Evolutionary conservation across 2,797 vertebrate genomes (phyloP).

Genomic region (Myotis daubentonii): DNA sequence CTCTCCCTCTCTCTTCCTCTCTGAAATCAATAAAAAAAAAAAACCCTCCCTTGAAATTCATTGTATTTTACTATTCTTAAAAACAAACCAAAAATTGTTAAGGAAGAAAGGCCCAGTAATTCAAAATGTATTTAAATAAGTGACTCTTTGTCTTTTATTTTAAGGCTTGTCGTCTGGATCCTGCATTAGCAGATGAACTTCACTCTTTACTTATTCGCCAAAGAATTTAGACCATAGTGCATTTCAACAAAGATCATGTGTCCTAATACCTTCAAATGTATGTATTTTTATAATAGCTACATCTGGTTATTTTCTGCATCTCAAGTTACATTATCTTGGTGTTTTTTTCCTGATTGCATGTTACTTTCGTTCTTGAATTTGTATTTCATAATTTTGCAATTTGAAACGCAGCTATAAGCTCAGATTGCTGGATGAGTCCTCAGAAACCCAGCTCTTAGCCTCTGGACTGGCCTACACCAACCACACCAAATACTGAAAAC

Average conservation of each 20-base stretch:
- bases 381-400: background rate
- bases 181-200: slow-evolving; percentile 82
- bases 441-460: background rate
- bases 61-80: slow-evolving; percentile 27
- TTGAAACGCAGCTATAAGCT: background rate
- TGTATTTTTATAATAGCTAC: slow-evolving; percentile 58
- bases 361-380: slow-evolving; percentile 38
- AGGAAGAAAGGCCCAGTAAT: background rate
- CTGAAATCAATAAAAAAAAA: no score
- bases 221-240: slow-evolving; percentile 81
- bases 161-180: slow-evolving; percentile 85
- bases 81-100: background rate
- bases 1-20: no score
- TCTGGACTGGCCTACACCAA: background rate
- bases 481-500: background rate
- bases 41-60: background rate
- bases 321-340: slow-evolving; percentile 27
- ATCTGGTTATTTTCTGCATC: background rate
- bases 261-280: background rate
- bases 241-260: slow-evolving; percentile 55
- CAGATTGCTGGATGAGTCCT: background rate
- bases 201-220: slow-evolving; percentile 84
- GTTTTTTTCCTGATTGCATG: slow-evolving; percentile 18
- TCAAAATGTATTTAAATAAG: slow-evolving; percentile 21
- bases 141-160: slow-evolving; percentile 42